These are phyloP conservation scores for Carassius auratus DNA, from an alignment of 2,113 vertebrate genomes.

Conservation along the genomic window DNA sequence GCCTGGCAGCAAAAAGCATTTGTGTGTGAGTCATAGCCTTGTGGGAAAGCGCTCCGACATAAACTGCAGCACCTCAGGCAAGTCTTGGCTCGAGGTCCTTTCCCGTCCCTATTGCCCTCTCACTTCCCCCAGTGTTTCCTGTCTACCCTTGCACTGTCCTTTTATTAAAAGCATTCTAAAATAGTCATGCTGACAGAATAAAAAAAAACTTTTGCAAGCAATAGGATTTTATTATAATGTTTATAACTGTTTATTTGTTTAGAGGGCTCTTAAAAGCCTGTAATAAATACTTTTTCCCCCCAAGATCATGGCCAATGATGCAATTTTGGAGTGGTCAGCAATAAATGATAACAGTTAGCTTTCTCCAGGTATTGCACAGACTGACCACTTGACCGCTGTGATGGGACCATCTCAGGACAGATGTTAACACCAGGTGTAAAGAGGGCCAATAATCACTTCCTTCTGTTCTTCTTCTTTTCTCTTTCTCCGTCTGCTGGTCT, in stretches of 20 bases:
- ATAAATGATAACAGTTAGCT: neutral
- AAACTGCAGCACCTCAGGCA: neutral
- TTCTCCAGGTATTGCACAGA: neutral
- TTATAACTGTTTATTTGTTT: neutral
- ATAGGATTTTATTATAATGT: neutral
- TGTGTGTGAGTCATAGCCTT: neutral
- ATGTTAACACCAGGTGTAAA: slow-evolving; percentile 2
- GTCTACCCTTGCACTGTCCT: neutral
- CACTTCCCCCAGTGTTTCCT: slow-evolving; percentile 4
- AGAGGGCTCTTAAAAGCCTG: neutral
- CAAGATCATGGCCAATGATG: neutral
- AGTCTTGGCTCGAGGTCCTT: neutral
- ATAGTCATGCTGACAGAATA: neutral
- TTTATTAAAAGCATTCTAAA: neutral
- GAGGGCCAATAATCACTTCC: neutral
- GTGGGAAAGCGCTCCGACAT: neutral
- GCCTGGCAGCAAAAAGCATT: neutral
- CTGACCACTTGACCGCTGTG: slow-evolving; percentile 5
- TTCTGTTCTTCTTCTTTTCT: neutral
- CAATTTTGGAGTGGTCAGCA: neutral
- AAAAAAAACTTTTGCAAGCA: neutral
- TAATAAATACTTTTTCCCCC: neutral
- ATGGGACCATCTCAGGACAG: neutral
- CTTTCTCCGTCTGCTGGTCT: slow-evolving; percentile 11
- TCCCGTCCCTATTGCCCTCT: neutral